Percentiles rank a stretch among this genome's conserved stretches.
Conservation (phyloP, 2,888 invertebrate species). For the Sphecodes monilicornis region DNA sequence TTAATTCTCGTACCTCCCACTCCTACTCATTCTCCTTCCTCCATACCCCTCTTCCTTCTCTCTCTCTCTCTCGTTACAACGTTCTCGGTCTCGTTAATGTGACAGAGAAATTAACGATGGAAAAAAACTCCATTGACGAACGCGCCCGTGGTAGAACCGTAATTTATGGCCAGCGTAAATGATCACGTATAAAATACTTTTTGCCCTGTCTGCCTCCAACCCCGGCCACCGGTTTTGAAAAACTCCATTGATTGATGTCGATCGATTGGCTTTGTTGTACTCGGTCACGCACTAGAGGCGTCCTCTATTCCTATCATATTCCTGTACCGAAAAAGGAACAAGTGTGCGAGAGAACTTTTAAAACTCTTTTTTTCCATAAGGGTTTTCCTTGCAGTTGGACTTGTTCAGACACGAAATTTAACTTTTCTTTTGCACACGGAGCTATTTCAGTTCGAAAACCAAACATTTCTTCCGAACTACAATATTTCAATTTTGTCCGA, state of each 20-base stretch:
- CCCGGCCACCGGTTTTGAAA: slow-evolving; percentile 39
- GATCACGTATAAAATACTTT: slow-evolving; percentile 52
- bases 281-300: slow-evolving; percentile 53
- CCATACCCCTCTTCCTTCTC: background rate
- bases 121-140: slow-evolving; percentile 43
- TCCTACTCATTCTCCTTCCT: background rate
- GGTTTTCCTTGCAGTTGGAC: background rate
- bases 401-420: background rate
- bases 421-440: no score
- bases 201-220: background rate
- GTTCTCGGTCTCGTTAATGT: slow-evolving; percentile 53
- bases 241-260: slow-evolving; percentile 47
- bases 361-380: background rate
- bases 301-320: slow-evolving; percentile 16
- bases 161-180: slow-evolving; percentile 64
- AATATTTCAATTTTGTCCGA: no score
- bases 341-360: background rate
- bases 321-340: background rate
- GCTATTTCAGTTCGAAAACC: no score
- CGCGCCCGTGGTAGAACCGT: slow-evolving; percentile 35
- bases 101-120: slow-evolving; percentile 58
- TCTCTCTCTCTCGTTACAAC: background rate
- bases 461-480: no score
- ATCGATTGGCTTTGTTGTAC: slow-evolving; percentile 71
- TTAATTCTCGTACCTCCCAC: slow-evolving; percentile 56